phyloP scores from a whole-genome alignment of 2,888 invertebrate species.

The Platycheirus rosarum region DNA sequence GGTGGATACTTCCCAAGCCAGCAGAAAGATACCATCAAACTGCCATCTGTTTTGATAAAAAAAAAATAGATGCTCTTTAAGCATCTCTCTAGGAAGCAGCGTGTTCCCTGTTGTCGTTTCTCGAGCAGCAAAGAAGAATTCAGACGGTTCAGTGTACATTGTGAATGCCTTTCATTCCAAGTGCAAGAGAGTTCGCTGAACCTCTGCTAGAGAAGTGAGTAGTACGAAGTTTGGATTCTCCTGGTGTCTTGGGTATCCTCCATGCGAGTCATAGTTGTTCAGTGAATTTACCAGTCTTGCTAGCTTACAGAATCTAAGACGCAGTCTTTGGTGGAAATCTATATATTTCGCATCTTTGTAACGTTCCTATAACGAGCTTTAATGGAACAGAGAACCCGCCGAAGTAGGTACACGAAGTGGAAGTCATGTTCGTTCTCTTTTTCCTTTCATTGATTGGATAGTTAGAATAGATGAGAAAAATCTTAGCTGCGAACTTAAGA shows the following conservation, averaged over 20 bases:
- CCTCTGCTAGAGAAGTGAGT: slow-evolving; percentile 28
- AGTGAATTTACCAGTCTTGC: slow-evolving; percentile 23
- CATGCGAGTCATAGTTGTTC: neutral
- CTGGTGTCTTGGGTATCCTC: slow-evolving; percentile 9
- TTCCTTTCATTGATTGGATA: slow-evolving; percentile 31
- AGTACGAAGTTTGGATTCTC: slow-evolving; percentile 38
- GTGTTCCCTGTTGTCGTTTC: slow-evolving; percentile 18
- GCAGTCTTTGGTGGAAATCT: slow-evolving; percentile 40
- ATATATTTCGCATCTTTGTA: slow-evolving; percentile 60
- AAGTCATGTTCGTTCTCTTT: slow-evolving; percentile 32
- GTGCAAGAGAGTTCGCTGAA: slow-evolving; percentile 63
- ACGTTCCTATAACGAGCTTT: slow-evolving; percentile 64
- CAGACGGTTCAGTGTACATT: slow-evolving; percentile 23
- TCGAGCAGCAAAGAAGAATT: slow-evolving; percentile 25
- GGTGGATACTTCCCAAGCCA: slow-evolving; percentile 44
- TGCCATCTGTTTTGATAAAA: slow-evolving; percentile 54
- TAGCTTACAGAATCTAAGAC: neutral
- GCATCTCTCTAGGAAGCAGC: slow-evolving; percentile 41
- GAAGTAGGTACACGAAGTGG: slow-evolving; percentile 48
- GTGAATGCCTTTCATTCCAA: slow-evolving; percentile 56
- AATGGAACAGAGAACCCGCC: slow-evolving; percentile 42
- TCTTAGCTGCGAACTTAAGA: neutral
- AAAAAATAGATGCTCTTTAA: slow-evolving; percentile 38
- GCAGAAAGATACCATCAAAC: slow-evolving; percentile 45
- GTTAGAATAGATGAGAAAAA: slow-evolving; percentile 6